A percentile compares a stretch with the other conserved stretches of the same genome.
phyloP scores from a whole-genome alignment of 2,888 invertebrate species.

The Thereva nobilitata region DNA sequence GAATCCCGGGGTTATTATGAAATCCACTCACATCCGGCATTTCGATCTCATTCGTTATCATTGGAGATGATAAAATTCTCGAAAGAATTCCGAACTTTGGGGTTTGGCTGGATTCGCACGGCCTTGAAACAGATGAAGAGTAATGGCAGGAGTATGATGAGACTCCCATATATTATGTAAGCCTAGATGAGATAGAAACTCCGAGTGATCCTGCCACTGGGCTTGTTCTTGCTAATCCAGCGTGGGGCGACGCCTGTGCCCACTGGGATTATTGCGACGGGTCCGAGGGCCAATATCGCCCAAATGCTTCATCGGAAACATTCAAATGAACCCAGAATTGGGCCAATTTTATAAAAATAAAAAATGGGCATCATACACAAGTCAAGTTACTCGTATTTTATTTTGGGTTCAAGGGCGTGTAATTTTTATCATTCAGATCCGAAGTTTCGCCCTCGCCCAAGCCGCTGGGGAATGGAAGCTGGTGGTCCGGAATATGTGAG shows the following conservation, averaged over 20 bases:
- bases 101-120: background rate
- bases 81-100: conserved; percentile 7
- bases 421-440: conserved; percentile 15
- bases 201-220: no score
- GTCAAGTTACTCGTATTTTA: conserved; percentile 20
- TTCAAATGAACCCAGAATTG: background rate
- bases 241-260: no score
- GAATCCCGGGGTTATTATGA: conserved; percentile 28
- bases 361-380: conserved; percentile 25
- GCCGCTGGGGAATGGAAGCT: conserved; percentile 12
- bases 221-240: no score
- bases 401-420: conserved; percentile 24
- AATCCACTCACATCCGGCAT: conserved; percentile 32
- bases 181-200: no score
- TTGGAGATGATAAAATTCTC: conserved; percentile 32
- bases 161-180: conserved; percentile 2
- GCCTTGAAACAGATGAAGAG: conserved; percentile 24
- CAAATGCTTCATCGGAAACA: no score
- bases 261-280: no score
- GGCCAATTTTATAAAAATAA: conserved; percentile 21
- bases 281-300: no score
- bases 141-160: conserved; percentile 17
- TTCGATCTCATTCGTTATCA: conserved; percentile 32
- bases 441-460: conserved; percentile 7
- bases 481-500: background rate